These are phyloP conservation scores for Hozukius guyotensis DNA, from an alignment of 2,797 vertebrate genomes.

Conservation along the genomic window DNA sequence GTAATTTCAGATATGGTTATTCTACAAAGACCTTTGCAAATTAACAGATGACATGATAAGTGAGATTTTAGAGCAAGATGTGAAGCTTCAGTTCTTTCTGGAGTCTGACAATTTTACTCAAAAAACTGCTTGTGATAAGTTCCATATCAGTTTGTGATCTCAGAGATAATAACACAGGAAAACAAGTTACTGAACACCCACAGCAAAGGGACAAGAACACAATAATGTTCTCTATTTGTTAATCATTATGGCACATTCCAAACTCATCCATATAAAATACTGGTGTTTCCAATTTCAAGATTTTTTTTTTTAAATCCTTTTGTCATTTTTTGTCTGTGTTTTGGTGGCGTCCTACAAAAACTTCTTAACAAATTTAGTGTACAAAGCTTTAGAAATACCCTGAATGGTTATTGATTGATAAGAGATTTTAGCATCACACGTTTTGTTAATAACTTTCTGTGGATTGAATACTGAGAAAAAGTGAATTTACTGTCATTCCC, in stretches of 20 bases:
- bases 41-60: not conserved
- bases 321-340: not conserved
- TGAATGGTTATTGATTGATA: constrained; percentile 28
- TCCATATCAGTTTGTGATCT: not conserved
- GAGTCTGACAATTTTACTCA: not conserved
- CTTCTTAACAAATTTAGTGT: constrained; percentile 19
- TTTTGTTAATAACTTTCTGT: not conserved
- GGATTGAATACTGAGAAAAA: constrained; percentile 13
- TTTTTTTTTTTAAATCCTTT: not conserved
- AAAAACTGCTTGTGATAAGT: not conserved
- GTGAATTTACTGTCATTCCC: not conserved
- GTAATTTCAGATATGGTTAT: not conserved
- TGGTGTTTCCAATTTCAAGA: not conserved
- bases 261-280: constrained; percentile 21
- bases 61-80: not conserved
- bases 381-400: constrained; percentile 65
- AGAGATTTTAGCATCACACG: not conserved
- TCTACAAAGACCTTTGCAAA: not conserved
- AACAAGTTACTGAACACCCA: not conserved
- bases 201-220: not conserved
- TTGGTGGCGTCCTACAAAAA: constrained; percentile 34
- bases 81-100: not conserved
- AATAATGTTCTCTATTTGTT: not conserved
- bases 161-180: not conserved
- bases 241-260: constrained; percentile 1